Evolutionary conservation across 2,113 vertebrate species (phyloP), one percentile per base, ranked within the genome.

Genomic region (Cichladusa arquata): DNA sequence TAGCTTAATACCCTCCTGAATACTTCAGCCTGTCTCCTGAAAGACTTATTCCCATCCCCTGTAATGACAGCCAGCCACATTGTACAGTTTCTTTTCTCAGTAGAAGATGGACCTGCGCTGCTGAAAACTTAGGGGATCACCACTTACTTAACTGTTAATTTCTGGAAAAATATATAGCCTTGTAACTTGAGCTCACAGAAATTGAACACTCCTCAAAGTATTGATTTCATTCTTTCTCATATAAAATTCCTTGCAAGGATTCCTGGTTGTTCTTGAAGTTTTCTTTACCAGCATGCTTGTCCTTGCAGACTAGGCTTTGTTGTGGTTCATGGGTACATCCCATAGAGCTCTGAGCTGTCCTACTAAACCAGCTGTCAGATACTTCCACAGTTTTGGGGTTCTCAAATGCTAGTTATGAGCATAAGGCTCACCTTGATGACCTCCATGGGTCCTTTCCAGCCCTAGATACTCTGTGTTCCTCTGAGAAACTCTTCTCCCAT

Each of bases 1-100:
- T 97, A 96, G 91, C 91, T 95, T 89, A 96, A 96, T 96, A 95
- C 96, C 95, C 95, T 96, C 91, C 96, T 97, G 96, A 97, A 95
- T 97, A 96, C 95, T 95, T 94, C 16, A 91, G 91, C 86, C 84
- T 96, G 91, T 95, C 95, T 96, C 88, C 69, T 96, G 95, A 76
- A 97, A 95, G 93, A 95, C 92, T 95, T 96, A 95, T 82, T 95
- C 81, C 53, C n/a, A 91, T 95, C 69, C 53, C 38, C 86, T 71
- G 81, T 92, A 92, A 93, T 95, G 94, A 95, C 83, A 96, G 81
- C 33, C 81, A 92, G 57, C 65, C 45, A 48, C n/a, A 0, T 6
- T 58, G 26, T 62, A 19, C 33, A 58, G 76, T 83, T 56, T 81
- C 36, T 89, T 80, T 91, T 79, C 65, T 64, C 48, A 45, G 53